Evolutionary conservation across 2,888 invertebrate genomes (phyloP), one percentile per base, ranked within the genome.

Genomic region (Desoria tigrina): DNA sequence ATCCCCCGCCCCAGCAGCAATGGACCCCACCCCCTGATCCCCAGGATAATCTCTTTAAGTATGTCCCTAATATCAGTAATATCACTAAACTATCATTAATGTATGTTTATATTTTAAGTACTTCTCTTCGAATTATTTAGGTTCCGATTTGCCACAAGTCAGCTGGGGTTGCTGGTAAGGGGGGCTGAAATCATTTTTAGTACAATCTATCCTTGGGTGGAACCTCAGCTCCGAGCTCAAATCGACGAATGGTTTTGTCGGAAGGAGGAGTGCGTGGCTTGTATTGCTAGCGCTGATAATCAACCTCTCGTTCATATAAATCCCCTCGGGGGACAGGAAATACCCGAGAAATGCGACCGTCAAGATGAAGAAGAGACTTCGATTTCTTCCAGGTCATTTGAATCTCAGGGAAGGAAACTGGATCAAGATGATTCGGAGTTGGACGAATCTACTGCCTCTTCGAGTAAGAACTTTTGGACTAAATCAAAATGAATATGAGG

Each of bases 241-340:
- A 51, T 51, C 24, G 24, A 51, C 51, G 24, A 51, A 23, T 51
- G 51, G 51, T 51, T 51, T 51, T 23, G 23, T 14, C 26, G 14
- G 23, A 51, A 51, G 26, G 51, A 51, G 16, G 24, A 26, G 24
- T 51, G 26, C 24, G 24, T 51, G 6, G 45, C 45, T 16, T 45
- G 45, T 51, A 16, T 51, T 9, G 16, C 21, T n/a, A 45, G 16
- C 16, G 4, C 16, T 11, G 21, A 45, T 16, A 6, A 16, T 18
- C 45, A 45, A 21, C 45, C n/a, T 6, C 9, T 45, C 45, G n/a
- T 6, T 21, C 45, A 21, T 45, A 6, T 11, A 21, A 45, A 45
- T 21, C 45, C 16, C 6, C 6, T 45, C 45, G 24, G 7, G 4
- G 51, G 16, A 26, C 3, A 51, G 7, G n/a, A n/a, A n/a, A n/a